Conservation (phyloP, 1,140 invertebrate species). For the Chironomus striatipennis region DNA sequence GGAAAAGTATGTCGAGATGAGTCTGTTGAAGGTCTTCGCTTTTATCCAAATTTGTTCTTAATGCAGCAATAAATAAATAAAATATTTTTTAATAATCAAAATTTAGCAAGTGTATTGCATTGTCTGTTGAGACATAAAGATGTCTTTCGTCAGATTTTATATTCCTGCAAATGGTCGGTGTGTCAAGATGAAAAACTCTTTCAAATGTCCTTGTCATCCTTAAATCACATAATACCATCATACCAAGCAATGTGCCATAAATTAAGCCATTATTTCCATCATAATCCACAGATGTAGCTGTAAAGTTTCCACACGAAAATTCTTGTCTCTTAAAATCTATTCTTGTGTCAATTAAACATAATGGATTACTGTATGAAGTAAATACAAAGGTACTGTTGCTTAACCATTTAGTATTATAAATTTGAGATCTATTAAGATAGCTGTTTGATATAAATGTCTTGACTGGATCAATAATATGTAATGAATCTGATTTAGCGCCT, state of each 20-base stretch:
- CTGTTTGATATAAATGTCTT: not conserved
- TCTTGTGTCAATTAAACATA: not conserved
- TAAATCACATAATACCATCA: not conserved
- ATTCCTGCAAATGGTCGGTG: not conserved
- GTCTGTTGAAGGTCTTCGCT: conserved; percentile 82
- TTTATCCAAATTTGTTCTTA: conserved; percentile 84
- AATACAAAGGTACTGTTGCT: not conserved
- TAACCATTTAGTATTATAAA: not conserved
- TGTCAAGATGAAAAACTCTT: not conserved
- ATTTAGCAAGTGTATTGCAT: conserved; percentile 16
- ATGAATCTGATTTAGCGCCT: not conserved
- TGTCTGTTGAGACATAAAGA: conserved; percentile 19
- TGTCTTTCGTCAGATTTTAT: not conserved
- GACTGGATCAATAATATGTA: not conserved
- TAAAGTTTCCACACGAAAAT: not conserved
- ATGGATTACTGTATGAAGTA: not conserved
- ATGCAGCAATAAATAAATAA: too few relatives aligned
- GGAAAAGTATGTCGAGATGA: conserved; percentile 89
- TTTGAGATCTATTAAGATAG: not conserved
- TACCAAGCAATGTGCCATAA: not conserved
- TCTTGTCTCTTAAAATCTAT: not conserved
- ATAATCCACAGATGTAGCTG: not conserved
- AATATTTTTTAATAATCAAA: conserved; percentile 12
- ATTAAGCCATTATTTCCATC: not conserved
- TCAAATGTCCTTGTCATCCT: not conserved